These are phyloP conservation scores for Agrotis puta DNA, from an alignment of 2,888 invertebrate genomes.

Conservation along the genomic window DNA sequence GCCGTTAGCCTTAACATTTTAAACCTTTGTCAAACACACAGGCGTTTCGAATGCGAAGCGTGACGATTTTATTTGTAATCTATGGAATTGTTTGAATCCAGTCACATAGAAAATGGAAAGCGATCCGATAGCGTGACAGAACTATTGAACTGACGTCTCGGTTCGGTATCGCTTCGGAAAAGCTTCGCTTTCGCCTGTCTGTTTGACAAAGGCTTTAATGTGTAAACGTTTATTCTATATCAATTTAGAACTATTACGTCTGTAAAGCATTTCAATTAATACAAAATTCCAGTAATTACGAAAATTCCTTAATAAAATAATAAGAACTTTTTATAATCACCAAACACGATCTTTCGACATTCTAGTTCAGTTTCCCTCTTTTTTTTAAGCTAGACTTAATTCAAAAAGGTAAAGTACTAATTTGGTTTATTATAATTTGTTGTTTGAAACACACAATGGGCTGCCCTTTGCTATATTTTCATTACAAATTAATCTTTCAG, in stretches of 20 bases:
- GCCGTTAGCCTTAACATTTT: not conserved
- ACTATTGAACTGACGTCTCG: too few relatives aligned
- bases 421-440: conserved; percentile 5
- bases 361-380: not conserved
- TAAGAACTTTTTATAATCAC: not conserved
- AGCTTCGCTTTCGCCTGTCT: too few relatives aligned
- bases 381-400: not conserved
- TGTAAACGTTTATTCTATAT: not conserved
- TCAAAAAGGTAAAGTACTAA: not conserved
- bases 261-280: too few relatives aligned
- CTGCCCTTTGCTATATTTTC: not conserved
- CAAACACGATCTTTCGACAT: not conserved
- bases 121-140: too few relatives aligned
- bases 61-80: too few relatives aligned
- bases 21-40: too few relatives aligned
- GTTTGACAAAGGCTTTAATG: too few relatives aligned
- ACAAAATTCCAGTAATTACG: not conserved
- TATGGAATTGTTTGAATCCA: too few relatives aligned
- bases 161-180: too few relatives aligned
- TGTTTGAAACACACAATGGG: not conserved
- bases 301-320: not conserved
- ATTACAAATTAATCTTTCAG: not conserved
- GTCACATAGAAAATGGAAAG: too few relatives aligned
- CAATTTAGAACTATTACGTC: not conserved
- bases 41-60: too few relatives aligned